Percentiles rank a stretch among this genome's conserved stretches.
Conservation (phyloP, 2,888 invertebrate species). For the Xestia sexstrigata region DNA sequence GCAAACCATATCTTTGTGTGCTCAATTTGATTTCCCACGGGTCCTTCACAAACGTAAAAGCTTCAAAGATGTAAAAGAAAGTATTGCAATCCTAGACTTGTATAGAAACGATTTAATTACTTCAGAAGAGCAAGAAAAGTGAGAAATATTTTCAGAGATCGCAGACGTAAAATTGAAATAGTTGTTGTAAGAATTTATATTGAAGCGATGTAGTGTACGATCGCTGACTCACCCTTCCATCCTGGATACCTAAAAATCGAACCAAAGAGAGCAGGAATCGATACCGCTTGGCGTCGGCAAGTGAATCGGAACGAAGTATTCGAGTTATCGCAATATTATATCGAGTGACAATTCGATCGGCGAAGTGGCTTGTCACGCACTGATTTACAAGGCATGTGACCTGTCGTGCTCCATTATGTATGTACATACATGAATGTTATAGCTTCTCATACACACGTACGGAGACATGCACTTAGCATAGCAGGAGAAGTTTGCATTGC, state of each 20-base stretch:
- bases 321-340: slow-evolving; percentile 73
- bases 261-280: slow-evolving; percentile 60
- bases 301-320: slow-evolving; percentile 80
- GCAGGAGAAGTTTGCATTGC: slow-evolving; percentile 18
- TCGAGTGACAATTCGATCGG: slow-evolving; percentile 76
- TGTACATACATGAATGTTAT: slow-evolving; percentile 57
- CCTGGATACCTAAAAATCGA: slow-evolving; percentile 48
- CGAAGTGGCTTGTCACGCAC: slow-evolving; percentile 77
- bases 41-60: no score
- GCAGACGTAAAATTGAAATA: slow-evolving; percentile 61
- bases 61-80: slow-evolving; percentile 56
- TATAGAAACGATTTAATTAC: slow-evolving; percentile 43
- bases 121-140: slow-evolving; percentile 46
- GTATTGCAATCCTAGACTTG: slow-evolving; percentile 37
- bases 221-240: slow-evolving; percentile 47
- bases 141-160: slow-evolving; percentile 51
- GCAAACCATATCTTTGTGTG: slow-evolving; percentile 49
- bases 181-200: slow-evolving; percentile 63
- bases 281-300: slow-evolving; percentile 72
- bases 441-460: slow-evolving; percentile 35
- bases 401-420: slow-evolving; percentile 69
- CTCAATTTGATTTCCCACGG: slow-evolving; percentile 57
- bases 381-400: slow-evolving; percentile 79
- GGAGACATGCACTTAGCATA: slow-evolving; percentile 11
- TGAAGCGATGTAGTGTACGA: slow-evolving; percentile 50